A percentile compares a stretch with the other conserved stretches of the same genome.
phyloP scores from a whole-genome alignment of 2,113 vertebrate genomes.

The Sclerurus mexicanus region DNA sequence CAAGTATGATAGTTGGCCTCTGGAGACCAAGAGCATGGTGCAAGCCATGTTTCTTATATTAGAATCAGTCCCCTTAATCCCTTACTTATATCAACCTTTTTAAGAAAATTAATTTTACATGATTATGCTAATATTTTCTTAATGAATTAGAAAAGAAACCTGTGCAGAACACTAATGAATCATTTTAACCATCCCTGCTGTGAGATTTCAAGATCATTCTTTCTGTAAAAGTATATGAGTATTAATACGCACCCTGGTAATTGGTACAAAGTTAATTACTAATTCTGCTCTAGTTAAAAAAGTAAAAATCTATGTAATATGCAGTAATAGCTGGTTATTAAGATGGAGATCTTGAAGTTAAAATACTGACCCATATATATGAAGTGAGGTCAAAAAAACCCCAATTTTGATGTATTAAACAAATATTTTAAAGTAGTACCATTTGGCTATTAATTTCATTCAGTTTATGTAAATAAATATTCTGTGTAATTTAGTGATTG shows the following conservation, averaged over 20 bases:
- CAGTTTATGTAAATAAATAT: not conserved
- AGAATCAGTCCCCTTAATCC: slow-evolving; percentile 35
- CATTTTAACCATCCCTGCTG: slow-evolving; percentile 47
- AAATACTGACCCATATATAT: not conserved
- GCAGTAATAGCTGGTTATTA: slow-evolving; percentile 26
- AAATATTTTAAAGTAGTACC: not conserved
- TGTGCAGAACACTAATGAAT: slow-evolving; percentile 56
- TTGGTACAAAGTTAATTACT: slow-evolving; percentile 69
- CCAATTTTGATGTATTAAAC: not conserved
- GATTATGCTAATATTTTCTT: slow-evolving; percentile 66
- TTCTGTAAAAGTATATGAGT: slow-evolving; percentile 49
- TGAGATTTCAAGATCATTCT: slow-evolving; percentile 49
- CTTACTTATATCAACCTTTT: slow-evolving; percentile 40
- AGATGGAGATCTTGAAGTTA: not conserved
- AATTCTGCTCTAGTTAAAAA: slow-evolving; percentile 10
- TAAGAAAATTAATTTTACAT: slow-evolving; percentile 52
- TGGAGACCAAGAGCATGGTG: not conserved
- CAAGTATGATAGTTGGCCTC: not conserved
- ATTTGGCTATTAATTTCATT: not conserved
- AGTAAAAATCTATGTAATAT: not conserved
- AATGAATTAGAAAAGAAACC: slow-evolving; percentile 58
- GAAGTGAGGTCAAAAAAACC: not conserved
- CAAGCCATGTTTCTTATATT: slow-evolving; percentile 25
- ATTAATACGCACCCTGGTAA: slow-evolving; percentile 61
- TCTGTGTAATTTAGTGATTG: not conserved